phyloP scores from a whole-genome alignment of 2,113 vertebrate species.

The Callipepla californica region DNA sequence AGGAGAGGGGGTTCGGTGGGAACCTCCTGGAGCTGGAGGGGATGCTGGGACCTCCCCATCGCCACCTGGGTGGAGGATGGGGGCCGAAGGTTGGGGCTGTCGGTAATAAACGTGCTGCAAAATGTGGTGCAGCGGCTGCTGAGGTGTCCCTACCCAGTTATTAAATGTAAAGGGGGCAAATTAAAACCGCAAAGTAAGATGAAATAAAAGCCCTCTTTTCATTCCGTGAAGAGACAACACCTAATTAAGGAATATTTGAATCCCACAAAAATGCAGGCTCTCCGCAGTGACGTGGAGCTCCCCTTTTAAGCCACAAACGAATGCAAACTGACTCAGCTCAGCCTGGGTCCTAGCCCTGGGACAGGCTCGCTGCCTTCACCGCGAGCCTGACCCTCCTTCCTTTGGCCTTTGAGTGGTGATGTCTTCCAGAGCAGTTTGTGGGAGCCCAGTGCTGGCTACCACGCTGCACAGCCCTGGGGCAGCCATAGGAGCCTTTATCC shows the following conservation, averaged over 20 bases:
- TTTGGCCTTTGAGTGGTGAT: not conserved
- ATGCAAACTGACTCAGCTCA: not conserved
- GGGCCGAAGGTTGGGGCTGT: not conserved
- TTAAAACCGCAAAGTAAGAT: constrained; percentile 74
- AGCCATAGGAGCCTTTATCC: not conserved
- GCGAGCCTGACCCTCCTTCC: not conserved
- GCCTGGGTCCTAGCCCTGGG: rapidly evolving
- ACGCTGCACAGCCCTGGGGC: not conserved
- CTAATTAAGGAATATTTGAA: constrained; percentile 80
- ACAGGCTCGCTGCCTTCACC: not conserved
- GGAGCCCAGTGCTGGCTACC: not conserved
- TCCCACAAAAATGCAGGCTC: constrained; percentile 76
- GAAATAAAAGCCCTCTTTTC: constrained; percentile 73
- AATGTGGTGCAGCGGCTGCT: constrained; percentile 71
- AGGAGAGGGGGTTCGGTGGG: not conserved
- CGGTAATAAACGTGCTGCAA: not conserved
- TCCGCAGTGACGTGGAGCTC: constrained; percentile 56
- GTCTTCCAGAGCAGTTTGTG: constrained; percentile 25
- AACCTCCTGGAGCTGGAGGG: not conserved
- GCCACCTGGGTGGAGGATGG: not conserved
- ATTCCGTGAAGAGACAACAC: constrained; percentile 74
- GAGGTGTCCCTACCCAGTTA: constrained; percentile 75
- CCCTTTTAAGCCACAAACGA: constrained; percentile 58
- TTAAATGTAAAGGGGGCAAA: constrained; percentile 75
- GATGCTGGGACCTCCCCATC: not conserved